A percentile compares a stretch with the other conserved stretches of the same genome.
Evolutionary conservation across 2,113 vertebrate species (phyloP).

Genomic region (Gorsachius goisagi): DNA sequence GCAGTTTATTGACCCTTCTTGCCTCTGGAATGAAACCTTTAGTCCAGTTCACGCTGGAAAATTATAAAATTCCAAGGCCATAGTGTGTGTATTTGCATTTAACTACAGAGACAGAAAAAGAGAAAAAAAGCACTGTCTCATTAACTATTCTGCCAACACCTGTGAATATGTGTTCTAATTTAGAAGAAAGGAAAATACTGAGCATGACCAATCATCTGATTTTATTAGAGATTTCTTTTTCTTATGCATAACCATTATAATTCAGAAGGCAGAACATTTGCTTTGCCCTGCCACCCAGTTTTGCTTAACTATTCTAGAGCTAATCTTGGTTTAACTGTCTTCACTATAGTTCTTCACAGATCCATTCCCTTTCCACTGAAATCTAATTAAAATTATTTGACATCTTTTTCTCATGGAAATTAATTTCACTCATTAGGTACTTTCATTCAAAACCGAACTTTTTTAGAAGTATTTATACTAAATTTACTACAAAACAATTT

Average conservation of each 20-base stretch:
- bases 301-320: neutral
- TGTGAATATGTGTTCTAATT: neutral
- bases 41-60: neutral
- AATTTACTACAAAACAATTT: slow-evolving; percentile 57
- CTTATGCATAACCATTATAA: neutral
- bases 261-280: neutral
- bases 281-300: neutral
- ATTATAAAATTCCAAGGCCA: neutral
- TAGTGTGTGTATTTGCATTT: neutral
- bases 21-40: neutral
- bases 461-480: slow-evolving; percentile 14
- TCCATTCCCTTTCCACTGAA: neutral
- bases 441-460: slow-evolving; percentile 31
- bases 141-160: neutral
- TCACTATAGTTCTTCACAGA: neutral
- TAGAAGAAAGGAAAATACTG: neutral
- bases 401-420: slow-evolving; percentile 25
- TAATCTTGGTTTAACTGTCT: neutral
- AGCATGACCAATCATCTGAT: neutral
- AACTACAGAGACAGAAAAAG: neutral
- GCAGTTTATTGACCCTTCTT: neutral
- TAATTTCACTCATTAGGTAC: slow-evolving; percentile 39
- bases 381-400: slow-evolving; percentile 2
- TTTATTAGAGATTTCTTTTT: neutral
- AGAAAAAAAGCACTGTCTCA: neutral